Base-by-base conservation (phyloP, 2,797 vertebrate genomes). In the Sebastes hubbsi region DNA sequence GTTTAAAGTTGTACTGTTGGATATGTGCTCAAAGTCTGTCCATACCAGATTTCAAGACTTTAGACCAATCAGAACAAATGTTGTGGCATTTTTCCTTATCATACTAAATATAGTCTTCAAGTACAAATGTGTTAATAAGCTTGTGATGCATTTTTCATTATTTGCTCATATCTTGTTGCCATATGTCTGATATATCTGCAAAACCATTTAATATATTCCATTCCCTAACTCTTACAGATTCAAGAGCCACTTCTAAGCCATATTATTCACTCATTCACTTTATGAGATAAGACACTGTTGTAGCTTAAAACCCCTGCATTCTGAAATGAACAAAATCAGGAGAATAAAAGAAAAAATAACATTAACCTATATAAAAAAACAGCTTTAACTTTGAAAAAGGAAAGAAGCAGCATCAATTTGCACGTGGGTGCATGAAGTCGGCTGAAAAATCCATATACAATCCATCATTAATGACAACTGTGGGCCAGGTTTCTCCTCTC, bases 391-490 rank as follows among this genome's bases (percentile, higher is more conserved):
- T 27, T 20, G 62, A 58, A 52, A 67, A 75, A 49, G 32, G 59
- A 52, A 56, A 25, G 18, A 54, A 22, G 58, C 22, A 30, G 20
- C 11, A 68, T 52, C 29, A 20, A 75, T 72, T 65, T 73, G 4
- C 32, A 59, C 5, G 4, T 55, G 56, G 42, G 27, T 78, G 54
- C 52, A 46, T 78, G 65, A 71, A 25, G 5, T 42, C 22, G 9
- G 59, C 72, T 66, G 24, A 10, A 80, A 60, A 80, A 72, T 59
- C 25, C 52, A 67, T 58, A 68, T 63, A 38, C 73, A 67, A 49
- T 87, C 75, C 42, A 73, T 89, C 78, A 77, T 70, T 18, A 42
- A 46, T 69, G 67, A 62, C 67, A 72, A 62, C 54, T 32, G 42
- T 75, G 25, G 63, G 34, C 32, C 30, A 8, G 34, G 8, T 77